These are phyloP conservation scores for Percopsis omiscomaycus DNA, from an alignment of 2,797 vertebrate species.

Conservation along the genomic window DNA sequence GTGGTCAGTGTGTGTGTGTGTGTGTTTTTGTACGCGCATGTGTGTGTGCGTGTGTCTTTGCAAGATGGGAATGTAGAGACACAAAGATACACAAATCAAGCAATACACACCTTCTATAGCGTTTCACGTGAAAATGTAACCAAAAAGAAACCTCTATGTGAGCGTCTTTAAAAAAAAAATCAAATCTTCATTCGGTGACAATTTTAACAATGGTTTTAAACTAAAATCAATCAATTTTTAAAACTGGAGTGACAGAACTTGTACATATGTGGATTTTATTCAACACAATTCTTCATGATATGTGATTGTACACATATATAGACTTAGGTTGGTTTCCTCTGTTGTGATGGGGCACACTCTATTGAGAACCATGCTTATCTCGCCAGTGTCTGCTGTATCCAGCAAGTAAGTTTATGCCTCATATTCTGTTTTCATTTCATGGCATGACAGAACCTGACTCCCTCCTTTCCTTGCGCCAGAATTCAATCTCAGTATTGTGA, in stretches of 20 bases:
- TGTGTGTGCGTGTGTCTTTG: neutral
- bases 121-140: too few species aligned
- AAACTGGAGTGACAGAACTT: too few species aligned
- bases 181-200: too few species aligned
- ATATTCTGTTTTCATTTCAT: conserved; percentile 1
- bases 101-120: too few species aligned
- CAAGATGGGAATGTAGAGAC: too few species aligned
- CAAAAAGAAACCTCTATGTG: too few species aligned
- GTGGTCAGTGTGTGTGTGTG: conserved; percentile 77
- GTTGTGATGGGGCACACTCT: neutral
- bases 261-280: too few species aligned
- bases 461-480: conserved; percentile 1
- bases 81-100: too few species aligned
- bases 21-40: conserved; percentile 7
- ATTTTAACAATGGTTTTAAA: too few species aligned
- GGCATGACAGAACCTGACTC: neutral
- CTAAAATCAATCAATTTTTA: too few species aligned
- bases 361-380: conserved; percentile 21
- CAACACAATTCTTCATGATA: too few species aligned
- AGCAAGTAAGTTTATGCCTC: conserved; percentile 20
- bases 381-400: conserved; percentile 5
- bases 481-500: neutral
- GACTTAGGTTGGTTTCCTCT: conserved; percentile 12
- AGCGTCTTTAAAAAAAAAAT: too few species aligned
- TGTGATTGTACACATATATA: conserved; percentile 14